Base-by-base conservation (phyloP, 2,113 vertebrate genomes). In the pig (Sus scrofa) region DNA sequence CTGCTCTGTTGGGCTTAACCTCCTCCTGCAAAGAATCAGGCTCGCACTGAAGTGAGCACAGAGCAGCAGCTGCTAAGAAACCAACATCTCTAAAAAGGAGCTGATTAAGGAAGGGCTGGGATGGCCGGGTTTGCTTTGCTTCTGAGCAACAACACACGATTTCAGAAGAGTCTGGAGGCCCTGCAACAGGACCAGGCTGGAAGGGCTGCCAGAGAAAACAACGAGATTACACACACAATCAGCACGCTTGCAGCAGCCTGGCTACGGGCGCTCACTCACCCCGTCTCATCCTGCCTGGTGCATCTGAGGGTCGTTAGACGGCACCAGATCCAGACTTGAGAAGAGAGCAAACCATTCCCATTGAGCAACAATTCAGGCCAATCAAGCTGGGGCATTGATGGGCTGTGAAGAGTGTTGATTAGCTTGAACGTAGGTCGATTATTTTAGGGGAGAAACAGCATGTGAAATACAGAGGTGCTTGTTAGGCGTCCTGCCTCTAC, bases 251-350 rank as follows among this genome's bases (percentile, higher is more conserved):
- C 0, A 15, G 84, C 34, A 12, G 54, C 58, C 24, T 16, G 18
- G 67, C 54, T 13, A 1, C 0, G 18, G 60, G 27, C 68, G 15
- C 30, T 50, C 50, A 5, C 39, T 6, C 27, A 7, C 4, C 20
- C n/a, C 1, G 1, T 20, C 56, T 34, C 34, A 8, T 34, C 63
- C 68, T 5, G 4, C 65, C 37, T 56, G 44, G 13, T 30, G 75
- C 4, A 0, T 86, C 30, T 20, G 37, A 67, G 88, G 88, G 65
- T 7, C 56, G n/a, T 68, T 13, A 52, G 65, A 70, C 34, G 71
- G 52, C 70, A 89, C 87, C 86, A 91, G 30, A 83, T 24, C 75
- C 89, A 91, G 73, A 50, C 82, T 11, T 14, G 54, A 85, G 68
- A 62, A 73, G 1, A 71, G 19, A 56, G 81, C 4, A 27, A 19